Base-by-base conservation (phyloP, 64 coral and sea anemone species). In the Montipora cactus region DNA sequence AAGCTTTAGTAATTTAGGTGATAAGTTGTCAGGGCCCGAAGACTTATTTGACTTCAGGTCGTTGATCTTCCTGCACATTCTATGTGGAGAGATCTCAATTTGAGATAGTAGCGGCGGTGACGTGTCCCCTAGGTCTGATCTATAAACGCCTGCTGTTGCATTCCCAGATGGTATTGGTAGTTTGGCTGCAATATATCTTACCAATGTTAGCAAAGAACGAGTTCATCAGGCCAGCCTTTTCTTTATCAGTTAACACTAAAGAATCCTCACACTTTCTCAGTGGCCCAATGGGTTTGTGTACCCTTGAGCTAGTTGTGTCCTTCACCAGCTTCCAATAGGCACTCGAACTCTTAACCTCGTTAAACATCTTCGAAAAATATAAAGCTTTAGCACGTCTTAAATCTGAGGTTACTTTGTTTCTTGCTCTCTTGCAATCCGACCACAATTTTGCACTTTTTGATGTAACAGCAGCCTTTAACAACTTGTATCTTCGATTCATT, bases 331-430 rank as follows among this genome's bases (percentile, higher is more conserved):
- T 23, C 22, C 22, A 23, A 23, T 23, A 23, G 22, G 22, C 22
- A 23, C 22, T 23, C 22, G 22, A 23, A 23, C 22, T 23, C 22
- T 23, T 23, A 23, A 23, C 22, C 22, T 23, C 22, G 22, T 23
- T 23, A 23, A 23, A 23, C 22, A 23, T 23, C 22, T 23, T 23
- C 22, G 22, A 23, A 23, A 23, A 23, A 23, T 23, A 70, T 70
- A n/a, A 70, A 70, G 67, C 19, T 1, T 70, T 70, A 18, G 67
- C 67, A 70, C 67, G 67, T 70, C 67, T 70, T 70, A 70, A 70
- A 70, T 70, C 67, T n/a, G 67, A 70, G 67, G 67, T 70, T 11
- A 70, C 67, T 70, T 70, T 70, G 67, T 70, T 70, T 70, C 67
- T 70, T 11, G 67, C 67, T 70, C 67, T 23, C 22, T 23, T 23